A percentile compares a stretch with the other conserved stretches of the same genome.
phyloP scores from a whole-genome alignment of 2,888 invertebrate species.

The Pegoplata infirma region DNA sequence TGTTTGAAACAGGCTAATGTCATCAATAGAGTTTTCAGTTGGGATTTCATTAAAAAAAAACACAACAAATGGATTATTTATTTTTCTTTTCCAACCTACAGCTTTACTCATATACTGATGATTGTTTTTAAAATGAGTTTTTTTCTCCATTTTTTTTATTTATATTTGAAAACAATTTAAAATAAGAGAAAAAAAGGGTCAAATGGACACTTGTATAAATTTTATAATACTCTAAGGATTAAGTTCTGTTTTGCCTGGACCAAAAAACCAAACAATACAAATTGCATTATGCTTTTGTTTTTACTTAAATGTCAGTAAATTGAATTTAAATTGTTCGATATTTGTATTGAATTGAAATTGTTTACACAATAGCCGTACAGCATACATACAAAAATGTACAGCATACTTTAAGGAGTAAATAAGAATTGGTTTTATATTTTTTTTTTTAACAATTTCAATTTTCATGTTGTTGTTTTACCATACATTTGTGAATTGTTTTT shows the following conservation, averaged over 20 bases:
- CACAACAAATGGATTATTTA: conserved; percentile 26
- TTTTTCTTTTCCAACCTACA: not conserved
- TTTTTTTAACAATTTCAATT: conserved; percentile 11
- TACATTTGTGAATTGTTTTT: conserved; percentile 7
- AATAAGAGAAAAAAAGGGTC: conserved; percentile 17
- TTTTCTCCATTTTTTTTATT: not conserved
- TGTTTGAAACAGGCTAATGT: conserved; percentile 1
- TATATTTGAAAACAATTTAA: not conserved
- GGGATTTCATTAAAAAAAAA: not conserved
- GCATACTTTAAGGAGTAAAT: conserved; percentile 46
- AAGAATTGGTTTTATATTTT: conserved; percentile 13
- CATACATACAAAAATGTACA: not conserved
- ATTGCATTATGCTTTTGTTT: conserved; percentile 36
- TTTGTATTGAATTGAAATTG: conserved; percentile 25
- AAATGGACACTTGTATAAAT: conserved; percentile 40
- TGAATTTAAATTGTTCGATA: conserved; percentile 54
- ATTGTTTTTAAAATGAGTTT: conserved; percentile 25
- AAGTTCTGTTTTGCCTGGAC: conserved; percentile 32
- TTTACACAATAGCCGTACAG: not conserved
- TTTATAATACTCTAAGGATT: conserved; percentile 49
- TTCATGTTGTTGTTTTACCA: not conserved
- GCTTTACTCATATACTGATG: conserved; percentile 21
- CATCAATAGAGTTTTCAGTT: conserved; percentile 7
- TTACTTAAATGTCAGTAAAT: conserved; percentile 47
- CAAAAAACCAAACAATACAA: conserved; percentile 38